phyloP scores from a whole-genome alignment of 2,113 vertebrate genomes.

The Mesembrinibis cayennensis region DNA sequence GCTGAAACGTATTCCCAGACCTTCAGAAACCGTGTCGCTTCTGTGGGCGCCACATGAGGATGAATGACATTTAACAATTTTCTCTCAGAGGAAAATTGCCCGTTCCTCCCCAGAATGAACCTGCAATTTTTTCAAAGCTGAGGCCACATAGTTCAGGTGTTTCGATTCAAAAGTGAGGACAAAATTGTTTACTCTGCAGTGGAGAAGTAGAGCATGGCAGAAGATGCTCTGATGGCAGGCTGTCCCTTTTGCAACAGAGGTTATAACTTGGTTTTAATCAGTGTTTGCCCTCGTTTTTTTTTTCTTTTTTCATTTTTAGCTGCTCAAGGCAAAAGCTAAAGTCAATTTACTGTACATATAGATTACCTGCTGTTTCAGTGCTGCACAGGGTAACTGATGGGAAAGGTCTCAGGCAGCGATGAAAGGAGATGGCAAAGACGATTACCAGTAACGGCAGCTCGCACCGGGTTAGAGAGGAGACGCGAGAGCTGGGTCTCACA shows the following conservation, averaged over 20 bases:
- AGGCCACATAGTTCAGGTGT: neutral
- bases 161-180: neutral
- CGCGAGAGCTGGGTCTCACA: neutral
- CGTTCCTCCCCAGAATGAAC: neutral
- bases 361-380: neutral
- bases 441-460: neutral
- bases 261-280: slow-evolving; percentile 36
- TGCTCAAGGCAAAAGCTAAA: slow-evolving; percentile 12
- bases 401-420: neutral
- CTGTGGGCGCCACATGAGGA: neutral
- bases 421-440: neutral
- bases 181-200: neutral
- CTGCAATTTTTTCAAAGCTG: neutral
- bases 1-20: neutral
- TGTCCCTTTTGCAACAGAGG: slow-evolving; percentile 11
- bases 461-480: rapidly evolving
- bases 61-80: neutral
- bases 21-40: rapidly evolving
- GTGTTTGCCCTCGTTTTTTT: neutral
- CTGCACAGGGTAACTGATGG: neutral
- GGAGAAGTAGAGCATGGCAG: neutral
- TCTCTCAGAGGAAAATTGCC: neutral
- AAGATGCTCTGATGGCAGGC: neutral
- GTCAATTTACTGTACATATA: slow-evolving; percentile 19
- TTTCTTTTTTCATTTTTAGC: neutral